Evolutionary conservation across 2,888 invertebrate species (phyloP).

Genomic region (Zaprionus lineosus): DNA sequence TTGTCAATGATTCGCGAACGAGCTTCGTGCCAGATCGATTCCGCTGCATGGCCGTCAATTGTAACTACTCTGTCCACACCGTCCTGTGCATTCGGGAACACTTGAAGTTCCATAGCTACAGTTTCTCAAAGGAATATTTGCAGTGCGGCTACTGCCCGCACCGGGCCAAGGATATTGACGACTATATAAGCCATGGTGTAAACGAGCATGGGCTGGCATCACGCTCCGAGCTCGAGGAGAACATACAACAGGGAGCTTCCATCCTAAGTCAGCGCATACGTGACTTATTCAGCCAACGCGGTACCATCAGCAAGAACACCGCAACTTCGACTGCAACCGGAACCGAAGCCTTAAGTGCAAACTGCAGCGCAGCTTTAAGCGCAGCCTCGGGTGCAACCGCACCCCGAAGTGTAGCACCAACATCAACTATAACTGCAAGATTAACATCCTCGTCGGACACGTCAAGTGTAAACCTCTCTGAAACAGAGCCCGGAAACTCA

Average conservation of each 20-base stretch:
- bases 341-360: no score
- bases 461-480: no score
- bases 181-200: slow-evolving; percentile 69
- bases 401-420: no score
- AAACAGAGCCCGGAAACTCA: no score
- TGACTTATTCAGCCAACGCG: slow-evolving; percentile 48
- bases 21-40: slow-evolving; percentile 50
- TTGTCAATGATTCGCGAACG: no score
- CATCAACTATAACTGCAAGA: background rate
- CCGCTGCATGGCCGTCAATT: slow-evolving; percentile 70
- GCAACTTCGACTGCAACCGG: background rate
- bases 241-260: background rate
- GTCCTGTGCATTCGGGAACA: slow-evolving; percentile 76
- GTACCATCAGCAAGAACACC: background rate
- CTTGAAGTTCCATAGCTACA: slow-evolving; percentile 67
- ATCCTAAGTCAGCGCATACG: slow-evolving; percentile 51
- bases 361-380: no score
- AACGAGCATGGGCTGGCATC: slow-evolving; percentile 49
- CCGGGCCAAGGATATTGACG: slow-evolving; percentile 55
- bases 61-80: slow-evolving; percentile 64
- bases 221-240: slow-evolving; percentile 26
- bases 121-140: slow-evolving; percentile 65
- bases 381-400: no score
- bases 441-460: no score
- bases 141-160: slow-evolving; percentile 69